These are phyloP conservation scores for Nymphalis io DNA, from an alignment of 1,140 invertebrate genomes.

Conservation along the genomic window DNA sequence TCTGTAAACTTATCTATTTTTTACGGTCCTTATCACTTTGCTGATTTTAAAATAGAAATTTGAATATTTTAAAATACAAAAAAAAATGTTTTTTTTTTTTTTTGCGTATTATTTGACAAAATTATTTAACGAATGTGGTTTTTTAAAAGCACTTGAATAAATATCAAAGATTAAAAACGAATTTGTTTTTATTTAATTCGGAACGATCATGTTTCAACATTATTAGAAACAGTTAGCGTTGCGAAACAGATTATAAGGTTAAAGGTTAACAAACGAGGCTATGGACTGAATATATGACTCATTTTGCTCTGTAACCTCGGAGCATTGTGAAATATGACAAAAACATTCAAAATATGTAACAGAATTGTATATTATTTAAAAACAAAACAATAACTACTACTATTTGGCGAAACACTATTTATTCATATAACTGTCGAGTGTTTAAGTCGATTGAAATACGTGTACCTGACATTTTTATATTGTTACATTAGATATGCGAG, in stretches of 20 bases:
- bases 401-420: too few relatives aligned
- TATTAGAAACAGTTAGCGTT: slow-evolving; percentile 8
- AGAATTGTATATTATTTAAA: too few relatives aligned
- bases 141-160: not conserved
- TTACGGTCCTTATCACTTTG: not conserved
- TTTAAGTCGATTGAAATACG: not conserved
- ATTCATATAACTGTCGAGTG: too few relatives aligned
- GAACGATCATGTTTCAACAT: slow-evolving; percentile 18
- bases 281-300: not conserved
- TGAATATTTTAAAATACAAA: too few relatives aligned
- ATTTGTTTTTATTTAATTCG: slow-evolving; percentile 12
- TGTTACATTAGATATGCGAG: not conserved
- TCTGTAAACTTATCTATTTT: not conserved
- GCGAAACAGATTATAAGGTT: not conserved
- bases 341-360: too few relatives aligned
- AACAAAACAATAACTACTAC: too few relatives aligned
- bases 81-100: not conserved
- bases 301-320: not conserved
- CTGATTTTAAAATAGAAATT: too few relatives aligned
- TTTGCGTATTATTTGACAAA: not conserved
- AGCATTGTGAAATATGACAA: too few relatives aligned
- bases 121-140: too few relatives aligned
- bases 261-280: not conserved
- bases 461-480: slow-evolving; percentile 15
- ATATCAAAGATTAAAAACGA: not conserved